A percentile compares a stretch with the other conserved stretches of the same genome.
These are phyloP conservation scores for Parthenolecanium corni DNA, from an alignment of 2,888 invertebrate species.

Conservation along the genomic window DNA sequence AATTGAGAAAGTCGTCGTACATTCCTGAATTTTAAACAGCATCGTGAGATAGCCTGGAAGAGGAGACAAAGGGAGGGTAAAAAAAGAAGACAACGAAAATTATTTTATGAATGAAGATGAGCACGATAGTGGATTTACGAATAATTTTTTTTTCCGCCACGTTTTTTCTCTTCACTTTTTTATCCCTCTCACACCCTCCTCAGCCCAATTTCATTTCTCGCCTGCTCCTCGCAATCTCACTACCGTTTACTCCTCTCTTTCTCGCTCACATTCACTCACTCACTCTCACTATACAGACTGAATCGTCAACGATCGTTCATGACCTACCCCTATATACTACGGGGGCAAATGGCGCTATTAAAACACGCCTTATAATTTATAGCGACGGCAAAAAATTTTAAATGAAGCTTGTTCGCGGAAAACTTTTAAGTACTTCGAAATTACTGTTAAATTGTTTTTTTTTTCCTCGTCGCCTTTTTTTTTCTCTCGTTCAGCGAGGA, in stretches of 20 bases:
- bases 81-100: slow-evolving; percentile 15
- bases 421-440: slow-evolving; percentile 28
- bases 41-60: neutral
- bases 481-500: neutral
- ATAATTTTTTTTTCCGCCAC: slow-evolving; percentile 18
- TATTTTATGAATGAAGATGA: slow-evolving; percentile 28
- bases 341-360: slow-evolving; percentile 26
- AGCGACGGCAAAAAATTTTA: slow-evolving; percentile 28
- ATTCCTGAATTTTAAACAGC: slow-evolving; percentile 23
- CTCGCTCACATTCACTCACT: no score
- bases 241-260: no score
- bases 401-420: slow-evolving; percentile 28
- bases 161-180: neutral
- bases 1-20: slow-evolving; percentile 22
- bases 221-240: neutral
- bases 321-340: slow-evolving; percentile 27
- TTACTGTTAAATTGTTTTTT: slow-evolving; percentile 25
- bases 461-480: slow-evolving; percentile 6
- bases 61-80: neutral
- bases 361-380: slow-evolving; percentile 28
- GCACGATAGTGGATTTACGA: slow-evolving; percentile 26
- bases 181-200: neutral
- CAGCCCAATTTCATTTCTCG: neutral
- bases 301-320: slow-evolving; percentile 21
- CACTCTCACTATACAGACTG: slow-evolving; percentile 7